phyloP scores from a whole-genome alignment of 2,113 vertebrate genomes.

The Budorcas taxicolor region DNA sequence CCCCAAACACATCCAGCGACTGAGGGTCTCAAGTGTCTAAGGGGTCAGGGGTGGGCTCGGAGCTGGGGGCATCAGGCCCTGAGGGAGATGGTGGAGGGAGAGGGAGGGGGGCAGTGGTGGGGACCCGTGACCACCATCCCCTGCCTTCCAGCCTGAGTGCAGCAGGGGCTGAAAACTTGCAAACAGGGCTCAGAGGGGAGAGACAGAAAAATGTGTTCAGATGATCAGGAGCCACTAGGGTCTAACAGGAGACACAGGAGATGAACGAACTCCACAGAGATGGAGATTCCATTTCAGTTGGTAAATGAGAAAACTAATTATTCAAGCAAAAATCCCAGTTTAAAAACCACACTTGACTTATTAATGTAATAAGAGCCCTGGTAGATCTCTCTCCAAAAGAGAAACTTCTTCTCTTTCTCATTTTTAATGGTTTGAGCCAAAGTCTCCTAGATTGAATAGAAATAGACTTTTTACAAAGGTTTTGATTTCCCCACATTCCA shows the following conservation, averaged over 20 bases:
- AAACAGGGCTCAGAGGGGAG: background rate
- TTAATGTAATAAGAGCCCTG: background rate
- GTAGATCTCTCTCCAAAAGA: background rate
- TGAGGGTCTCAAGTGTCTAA: background rate
- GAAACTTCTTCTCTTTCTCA: background rate
- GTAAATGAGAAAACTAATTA: background rate
- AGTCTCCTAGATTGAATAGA: background rate
- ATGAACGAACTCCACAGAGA: background rate
- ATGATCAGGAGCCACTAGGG: background rate
- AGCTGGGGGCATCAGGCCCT: background rate
- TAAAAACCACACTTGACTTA: background rate
- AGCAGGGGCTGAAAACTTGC: background rate
- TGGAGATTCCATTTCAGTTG: background rate
- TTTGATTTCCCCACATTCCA: background rate
- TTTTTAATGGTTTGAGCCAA: background rate
- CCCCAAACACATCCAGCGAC: background rate
- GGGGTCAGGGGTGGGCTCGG: background rate
- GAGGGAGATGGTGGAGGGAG: background rate
- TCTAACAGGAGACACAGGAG: background rate
- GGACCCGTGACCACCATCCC: background rate
- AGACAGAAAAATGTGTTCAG: background rate
- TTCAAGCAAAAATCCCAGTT: background rate
- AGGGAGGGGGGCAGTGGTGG: background rate
- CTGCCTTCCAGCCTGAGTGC: background rate
- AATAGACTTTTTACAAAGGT: background rate